Evolutionary conservation across 1,140 invertebrate species (phyloP), one percentile per base, ranked within the genome.

Genomic region (Triops cancriformis): DNA sequence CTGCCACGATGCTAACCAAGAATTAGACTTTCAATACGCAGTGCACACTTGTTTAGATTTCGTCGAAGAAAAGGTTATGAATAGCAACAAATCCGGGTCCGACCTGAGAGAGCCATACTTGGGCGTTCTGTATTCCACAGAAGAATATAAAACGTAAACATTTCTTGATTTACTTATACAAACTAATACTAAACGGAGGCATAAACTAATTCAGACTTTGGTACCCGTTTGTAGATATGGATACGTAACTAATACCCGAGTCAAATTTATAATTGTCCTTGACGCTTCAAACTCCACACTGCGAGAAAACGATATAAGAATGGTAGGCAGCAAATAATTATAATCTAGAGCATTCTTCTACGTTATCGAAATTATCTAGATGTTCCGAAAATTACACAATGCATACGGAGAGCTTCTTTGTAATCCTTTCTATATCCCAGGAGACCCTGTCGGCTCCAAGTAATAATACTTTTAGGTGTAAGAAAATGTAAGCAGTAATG

Each of bases 201-300:
- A n/a, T n/a, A n/a, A n/a, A n/a, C n/a, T n/a, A n/a, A n/a, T n/a
- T n/a, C n/a, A n/a, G n/a, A n/a, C n/a, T n/a, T n/a, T n/a, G n/a
- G n/a, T n/a, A n/a, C n/a, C 72, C 80, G 78, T 18, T 64, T 80
- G 26, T 82, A 97, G 95, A 82, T 98, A 96, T 88, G 97, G 96
- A 9, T 98, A 97, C 88, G 94, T 97, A 23, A 98, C 96, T n/a
- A 98, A 98, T 84, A 98, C 96, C 0, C 93, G 94, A 86, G 92
- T 98, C 18, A 98, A 98, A 85, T 93, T 98, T 84, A 91, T 98
- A 23, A 90, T 98, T 80, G 92, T 98, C 28, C 90, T 97, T n/a
- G 95, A 97, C 83, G 93, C 94, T 0, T 91, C 92, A 26, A 97
- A 95, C 83, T 90, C 91, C 74, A 90, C 91, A 10, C 86, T 97